These are phyloP conservation scores for Morpho deidamia DNA, from an alignment of 2,888 invertebrate genomes.

Conservation along the genomic window DNA sequence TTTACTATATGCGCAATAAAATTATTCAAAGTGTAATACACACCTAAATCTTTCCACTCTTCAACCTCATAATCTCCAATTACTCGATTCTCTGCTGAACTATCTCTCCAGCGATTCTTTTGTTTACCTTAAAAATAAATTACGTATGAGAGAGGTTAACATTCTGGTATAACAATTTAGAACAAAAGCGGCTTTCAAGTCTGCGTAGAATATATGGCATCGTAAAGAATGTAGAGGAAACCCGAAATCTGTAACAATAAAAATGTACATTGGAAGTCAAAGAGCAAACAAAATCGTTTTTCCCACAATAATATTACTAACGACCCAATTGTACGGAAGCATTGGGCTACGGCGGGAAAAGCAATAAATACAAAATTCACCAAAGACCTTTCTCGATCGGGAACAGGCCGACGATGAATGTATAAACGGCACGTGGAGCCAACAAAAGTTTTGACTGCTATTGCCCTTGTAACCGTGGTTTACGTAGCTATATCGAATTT, in stretches of 20 bases:
- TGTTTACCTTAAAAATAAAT: constrained; percentile 66
- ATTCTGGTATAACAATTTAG: constrained; percentile 23
- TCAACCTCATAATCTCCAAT: constrained; percentile 84
- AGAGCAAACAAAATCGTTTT: constrained; percentile 74
- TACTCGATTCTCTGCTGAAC: constrained; percentile 79
- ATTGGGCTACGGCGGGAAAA: constrained; percentile 64
- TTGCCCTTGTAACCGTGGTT: constrained; percentile 51
- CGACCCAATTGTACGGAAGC: constrained; percentile 73
- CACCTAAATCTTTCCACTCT: constrained; percentile 85
- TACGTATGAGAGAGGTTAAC: constrained; percentile 2
- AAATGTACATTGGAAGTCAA: constrained; percentile 67
- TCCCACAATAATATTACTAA: constrained; percentile 75
- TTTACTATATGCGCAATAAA: too few relatives aligned
- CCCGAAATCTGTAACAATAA: constrained; percentile 69
- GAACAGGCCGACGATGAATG: constrained; percentile 50
- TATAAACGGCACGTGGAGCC: constrained; percentile 51
- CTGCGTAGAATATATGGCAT: constrained; percentile 45
- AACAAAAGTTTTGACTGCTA: constrained; percentile 49
- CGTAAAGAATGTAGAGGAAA: constrained; percentile 58
- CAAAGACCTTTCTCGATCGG: constrained; percentile 55
- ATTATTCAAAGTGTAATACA: constrained; percentile 31
- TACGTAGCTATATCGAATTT: constrained; percentile 49
- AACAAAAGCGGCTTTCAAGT: constrained; percentile 54
- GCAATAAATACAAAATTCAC: constrained; percentile 74
- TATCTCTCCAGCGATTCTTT: constrained; percentile 77